Base-by-base conservation (phyloP, 2,888 invertebrate genomes). In the Meandrusa payeni region DNA sequence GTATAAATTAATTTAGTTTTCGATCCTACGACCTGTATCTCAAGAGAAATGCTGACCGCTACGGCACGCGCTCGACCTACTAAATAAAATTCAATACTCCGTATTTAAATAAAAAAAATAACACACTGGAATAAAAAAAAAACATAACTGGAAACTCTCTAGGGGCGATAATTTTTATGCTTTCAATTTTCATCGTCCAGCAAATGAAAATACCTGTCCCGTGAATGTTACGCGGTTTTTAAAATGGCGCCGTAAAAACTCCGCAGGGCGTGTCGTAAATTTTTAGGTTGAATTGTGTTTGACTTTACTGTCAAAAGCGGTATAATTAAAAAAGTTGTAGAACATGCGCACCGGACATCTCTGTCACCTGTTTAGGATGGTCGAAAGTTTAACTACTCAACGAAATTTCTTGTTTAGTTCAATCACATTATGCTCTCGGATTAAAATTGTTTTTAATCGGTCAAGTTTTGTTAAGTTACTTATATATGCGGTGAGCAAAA, bases 261-360 rank as follows among this genome's bases (percentile, higher is more conserved):
- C 27, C 22, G 23, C 38, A 31, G 26, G 17, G 19, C 10, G 5
- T 26, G 32, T 61, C 64, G 59, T 61, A 61, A 64, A 71, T 65
- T 59, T 67, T 62, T 60, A 58, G 57, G 57, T 50, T 58, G 38
- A 60, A 57, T 59, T 60, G 54, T 61, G 65, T 62, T 54, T 52
- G 53, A 49, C 48, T 54, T 49, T 39, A 37, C 51, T 46, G 60
- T 54, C 59, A 54, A 58, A 58, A 63, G 45, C 48, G 50, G 32
- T 29, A 48, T 56, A 57, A 58, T 63, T 55, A 57, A 60, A 61
- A 59, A 61, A 59, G 48, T 56, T 56, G 22, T 20, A 37, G 28
- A 22, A 20, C 42, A 31, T 3, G 48, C 42, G 28, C 47, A 47
- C 48, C 29, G 41, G 31, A 47, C n/a, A 24, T 26, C 6, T 6